Evolutionary conservation across 2,888 invertebrate genomes (phyloP).

Genomic region (Hermaeophaga mercurialis): DNA sequence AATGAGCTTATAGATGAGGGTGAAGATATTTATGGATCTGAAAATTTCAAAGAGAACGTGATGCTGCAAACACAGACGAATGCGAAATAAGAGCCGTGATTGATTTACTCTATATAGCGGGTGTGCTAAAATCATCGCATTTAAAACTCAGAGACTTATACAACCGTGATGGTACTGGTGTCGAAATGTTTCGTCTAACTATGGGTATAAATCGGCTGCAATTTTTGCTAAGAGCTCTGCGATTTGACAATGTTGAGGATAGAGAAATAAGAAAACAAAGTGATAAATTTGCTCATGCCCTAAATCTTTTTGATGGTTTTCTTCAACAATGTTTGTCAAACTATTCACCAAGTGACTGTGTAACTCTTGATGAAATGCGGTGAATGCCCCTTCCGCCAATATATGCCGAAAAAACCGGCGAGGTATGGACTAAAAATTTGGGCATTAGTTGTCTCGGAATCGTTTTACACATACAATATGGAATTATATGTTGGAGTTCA

Average conservation of each 20-base stretch:
- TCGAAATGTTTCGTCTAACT: slow-evolving; percentile 14
- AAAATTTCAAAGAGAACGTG: slow-evolving; percentile 11
- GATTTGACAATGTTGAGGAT: slow-evolving; percentile 16
- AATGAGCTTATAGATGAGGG: slow-evolving; percentile 11
- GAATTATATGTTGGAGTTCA: too few species aligned
- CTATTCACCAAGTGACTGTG: slow-evolving; percentile 15
- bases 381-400: slow-evolving; percentile 4
- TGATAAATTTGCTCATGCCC: slow-evolving; percentile 9
- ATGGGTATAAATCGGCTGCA: slow-evolving; percentile 17
- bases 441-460: neutral
- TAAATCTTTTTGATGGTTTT: slow-evolving; percentile 16
- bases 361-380: slow-evolving; percentile 16
- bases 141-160: slow-evolving; percentile 12
- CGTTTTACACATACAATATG: slow-evolving; percentile 13
- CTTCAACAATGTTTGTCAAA: slow-evolving; percentile 16
- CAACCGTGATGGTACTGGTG: slow-evolving; percentile 13
- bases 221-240: slow-evolving; percentile 12
- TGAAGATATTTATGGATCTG: slow-evolving; percentile 13
- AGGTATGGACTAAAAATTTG: too few species aligned
- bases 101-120: slow-evolving; percentile 10
- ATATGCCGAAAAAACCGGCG: neutral
- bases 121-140: slow-evolving; percentile 11
- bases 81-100: slow-evolving; percentile 3
- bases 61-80: slow-evolving; percentile 14
- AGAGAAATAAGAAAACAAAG: slow-evolving; percentile 16